Evolutionary conservation across 2,113 vertebrate species (phyloP), one percentile per base, ranked within the genome.

Genomic region (Microcebus jonahi): DNA sequence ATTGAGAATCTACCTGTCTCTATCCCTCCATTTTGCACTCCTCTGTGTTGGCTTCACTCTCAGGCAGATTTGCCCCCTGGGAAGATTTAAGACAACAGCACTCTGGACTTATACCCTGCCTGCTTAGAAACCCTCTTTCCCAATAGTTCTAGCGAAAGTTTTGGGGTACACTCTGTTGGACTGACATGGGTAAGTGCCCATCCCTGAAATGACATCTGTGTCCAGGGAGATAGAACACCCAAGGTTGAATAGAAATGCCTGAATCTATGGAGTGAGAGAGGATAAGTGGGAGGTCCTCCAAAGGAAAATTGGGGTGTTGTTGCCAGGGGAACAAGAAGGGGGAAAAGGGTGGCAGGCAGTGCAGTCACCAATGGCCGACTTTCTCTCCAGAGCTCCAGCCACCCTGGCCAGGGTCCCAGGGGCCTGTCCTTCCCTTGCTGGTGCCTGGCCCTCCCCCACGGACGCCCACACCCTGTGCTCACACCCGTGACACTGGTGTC

Each of bases 331-430:
- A 17, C 6, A 67, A 18, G 6, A 6, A 3, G 0, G 6, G 6
- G 13, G 17, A 68, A 10, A 67, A 1, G 7, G n/a, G 10, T 11
- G 6, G 36, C 39, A 31, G 36, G 2, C 36, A 1, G 4, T 14
- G 6, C 18, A 23, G 50, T 8, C 31, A 7, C 8, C 39, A 18
- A 15, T 12, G 65, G 23, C 6, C 48, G 7, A 6, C 0, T 0
- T 2, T 5, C 39, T 75, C 55, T 23, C 48, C 21, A 48, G 57
- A 21, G 23, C 3, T 48, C 23, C 36, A 67, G 27, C 3, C 1
- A 29, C 18, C 55, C 45, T n/a, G 25, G 25, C 25, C 12, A 53
- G 21, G 12, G 29, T 53, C 21, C 21, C 5, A 1, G 39, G 31
- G 50, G 27, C 27, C 48, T 12, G 31, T 18, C 25, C 3, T 65